Percentiles rank a stretch among this genome's conserved stretches.
These are phyloP conservation scores for Stenopsyche tienmushanensis DNA, from an alignment of 1,140 invertebrate species.

Conservation along the genomic window DNA sequence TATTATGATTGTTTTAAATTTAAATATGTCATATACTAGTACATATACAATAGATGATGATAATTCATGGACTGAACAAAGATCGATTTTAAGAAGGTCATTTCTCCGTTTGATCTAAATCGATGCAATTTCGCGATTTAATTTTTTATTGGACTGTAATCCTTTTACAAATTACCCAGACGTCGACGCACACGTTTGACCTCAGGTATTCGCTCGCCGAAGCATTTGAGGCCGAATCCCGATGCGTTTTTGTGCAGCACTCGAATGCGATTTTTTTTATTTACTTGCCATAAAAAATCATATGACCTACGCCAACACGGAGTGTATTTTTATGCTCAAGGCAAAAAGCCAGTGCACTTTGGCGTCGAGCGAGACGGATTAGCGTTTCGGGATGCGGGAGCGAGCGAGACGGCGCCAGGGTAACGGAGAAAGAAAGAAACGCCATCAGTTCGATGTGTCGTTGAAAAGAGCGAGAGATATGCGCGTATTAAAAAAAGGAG, in stretches of 20 bases:
- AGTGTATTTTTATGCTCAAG: constrained; percentile 34
- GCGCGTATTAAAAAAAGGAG: constrained; percentile 17
- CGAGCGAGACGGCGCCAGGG: neutral
- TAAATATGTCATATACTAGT: too few relatives aligned
- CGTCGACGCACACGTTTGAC: too few relatives aligned
- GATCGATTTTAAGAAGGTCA: too few relatives aligned
- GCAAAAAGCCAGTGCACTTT: constrained; percentile 35
- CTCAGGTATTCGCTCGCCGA: too few relatives aligned
- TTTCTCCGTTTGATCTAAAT: too few relatives aligned
- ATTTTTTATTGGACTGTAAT: too few relatives aligned
- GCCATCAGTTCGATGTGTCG: neutral
- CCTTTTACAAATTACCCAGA: too few relatives aligned
- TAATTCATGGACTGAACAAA: too few relatives aligned
- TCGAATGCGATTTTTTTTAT: neutral
- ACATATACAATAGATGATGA: too few relatives aligned
- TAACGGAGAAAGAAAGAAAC: neutral
- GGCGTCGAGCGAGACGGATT: constrained; percentile 3
- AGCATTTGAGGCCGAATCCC: too few relatives aligned
- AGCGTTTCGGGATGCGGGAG: neutral
- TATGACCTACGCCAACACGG: constrained; percentile 33
- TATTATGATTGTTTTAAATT: too few relatives aligned
- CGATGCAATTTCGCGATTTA: too few relatives aligned
- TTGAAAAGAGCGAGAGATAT: constrained; percentile 7
- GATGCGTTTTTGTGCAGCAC: neutral
- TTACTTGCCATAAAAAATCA: constrained; percentile 18